Base-by-base conservation (phyloP, 1,140 invertebrate genomes). In the Drosophila kikkawai region DNA sequence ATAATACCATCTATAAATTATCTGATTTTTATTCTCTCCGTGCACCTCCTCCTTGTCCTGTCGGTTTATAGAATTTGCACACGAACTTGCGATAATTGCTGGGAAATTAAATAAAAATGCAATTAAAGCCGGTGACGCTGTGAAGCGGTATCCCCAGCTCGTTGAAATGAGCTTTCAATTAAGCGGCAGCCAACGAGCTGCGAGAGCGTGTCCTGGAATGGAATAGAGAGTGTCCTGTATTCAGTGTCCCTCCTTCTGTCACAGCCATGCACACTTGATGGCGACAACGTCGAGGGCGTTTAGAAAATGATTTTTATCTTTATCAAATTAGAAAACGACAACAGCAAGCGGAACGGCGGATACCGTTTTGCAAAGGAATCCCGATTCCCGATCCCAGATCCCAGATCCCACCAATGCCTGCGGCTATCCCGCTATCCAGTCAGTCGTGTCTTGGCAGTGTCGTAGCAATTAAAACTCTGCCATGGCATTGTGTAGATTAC, bases 271-370 rank as follows among this genome's bases (percentile, higher is more conserved):
- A 47, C 79, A 77, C 64, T 82, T 83, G 76, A 78, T 39, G 80
- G 64, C 80, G 75, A 41, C 61, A 68, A 36, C 60, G 45, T 61
- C 32, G 81, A 64, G 53, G 75, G 79, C 79, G 75, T 88, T 85
- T 81, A 81, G 71, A 85, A 88, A 88, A 84, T 88, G 84, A 88
- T 88, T 88, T 88, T 90, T 90, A 88, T 90, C 84, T 84, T 84
- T 84, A 88, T 77, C 75, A 77, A 77, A 77, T 77, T 77, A 77
- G 75, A 77, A 79, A 79, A 79, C 68, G 75, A 79, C 75, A 80
- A 66, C 56, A 51, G 61, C 76, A 37, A 58, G 37, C 56, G 45
- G 41, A 6, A 4, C n/a, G 37, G 37, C 12, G 7, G 41, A 3
- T 2, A n/a, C n/a, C 41, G 15, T n/a, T 39, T 13, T 15, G 7